Evolutionary conservation across 2,113 vertebrate species (phyloP).

Genomic region (Artemisiospiza belli): DNA sequence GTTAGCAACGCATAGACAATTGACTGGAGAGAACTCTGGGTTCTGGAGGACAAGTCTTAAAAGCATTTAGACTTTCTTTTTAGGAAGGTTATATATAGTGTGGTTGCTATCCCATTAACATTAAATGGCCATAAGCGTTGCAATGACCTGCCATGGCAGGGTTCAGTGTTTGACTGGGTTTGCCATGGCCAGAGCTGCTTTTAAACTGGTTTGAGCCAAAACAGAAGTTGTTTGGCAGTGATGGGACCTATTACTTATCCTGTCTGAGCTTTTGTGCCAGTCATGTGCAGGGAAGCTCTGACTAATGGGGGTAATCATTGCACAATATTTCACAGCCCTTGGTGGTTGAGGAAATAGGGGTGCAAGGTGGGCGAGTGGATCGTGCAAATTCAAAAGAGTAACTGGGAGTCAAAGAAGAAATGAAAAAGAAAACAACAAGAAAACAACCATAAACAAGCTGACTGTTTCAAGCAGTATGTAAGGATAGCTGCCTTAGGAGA

Average conservation of each 20-base stretch:
- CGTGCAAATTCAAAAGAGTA: neutral
- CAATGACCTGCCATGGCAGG: neutral
- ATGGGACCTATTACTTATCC: neutral
- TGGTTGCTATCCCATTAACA: neutral
- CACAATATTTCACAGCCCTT: neutral
- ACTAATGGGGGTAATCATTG: neutral
- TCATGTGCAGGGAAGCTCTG: neutral
- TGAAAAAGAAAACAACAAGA: neutral
- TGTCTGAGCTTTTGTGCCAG: neutral
- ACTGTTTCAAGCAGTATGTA: neutral
- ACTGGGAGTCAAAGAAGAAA: neutral
- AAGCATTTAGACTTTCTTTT: neutral
- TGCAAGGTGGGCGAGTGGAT: fast-evolving
- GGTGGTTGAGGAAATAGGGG: neutral
- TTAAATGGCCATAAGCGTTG: neutral
- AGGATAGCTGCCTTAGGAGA: neutral
- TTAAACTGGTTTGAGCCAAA: neutral
- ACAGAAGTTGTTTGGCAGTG: neutral
- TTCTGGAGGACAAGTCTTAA: neutral
- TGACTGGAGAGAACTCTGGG: neutral
- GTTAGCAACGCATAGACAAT: neutral
- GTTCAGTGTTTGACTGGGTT: neutral
- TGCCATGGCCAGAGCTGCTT: neutral
- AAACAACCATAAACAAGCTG: neutral
- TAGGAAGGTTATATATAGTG: neutral